Evolutionary conservation across 2,113 vertebrate genomes (phyloP), one percentile per base, ranked within the genome.

Genomic region (Mustela lutreola): DNA sequence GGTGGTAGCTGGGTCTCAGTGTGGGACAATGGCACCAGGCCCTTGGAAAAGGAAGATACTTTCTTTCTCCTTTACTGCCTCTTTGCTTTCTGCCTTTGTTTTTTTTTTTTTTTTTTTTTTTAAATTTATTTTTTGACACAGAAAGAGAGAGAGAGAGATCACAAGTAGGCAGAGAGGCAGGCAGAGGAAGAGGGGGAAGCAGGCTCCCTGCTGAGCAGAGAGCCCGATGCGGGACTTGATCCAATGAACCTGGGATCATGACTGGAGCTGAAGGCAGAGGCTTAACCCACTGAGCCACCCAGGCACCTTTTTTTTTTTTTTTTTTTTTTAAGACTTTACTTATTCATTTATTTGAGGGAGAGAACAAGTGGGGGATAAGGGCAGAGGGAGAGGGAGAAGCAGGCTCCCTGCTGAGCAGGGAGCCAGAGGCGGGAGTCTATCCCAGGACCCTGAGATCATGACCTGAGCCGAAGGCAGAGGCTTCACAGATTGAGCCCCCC

Each of bases 381-480:
- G 63, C 14, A 67, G 63, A 67, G 63, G 31, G 28, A 33, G 63
- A 65, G 63, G 63, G 31, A 67, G 63, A 67, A 67, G 14, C 31
- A 67, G 63, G 33, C 63, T 33, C 63, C 31, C 63, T 6, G 5
- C 28, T 31, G 31, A 65, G 63, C 28, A 65, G 3, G 14, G 63
- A 65, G 28, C 28, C 63, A 2, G 1, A 65, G 2, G 14, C 0
- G 5, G 65, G 33, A 0, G 15, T n/a, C 7, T 3, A n/a, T 70
- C 65, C 65, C 31, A 70, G 31, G 33, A 70, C 16, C 65, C 33
- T 8, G 3, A 8, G 16, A 70, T 70, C 65, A n/a, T 18, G 33
- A 9, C 65, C 65, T n/a, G 65, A 70, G 65, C 65, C 6, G 3
- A 70, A 70, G 65, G 33, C 65, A 70, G 33, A 70, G 3, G 33